Evolutionary conservation across 2,113 vertebrate genomes (phyloP).

Genomic region (Hiodon alosoides): DNA sequence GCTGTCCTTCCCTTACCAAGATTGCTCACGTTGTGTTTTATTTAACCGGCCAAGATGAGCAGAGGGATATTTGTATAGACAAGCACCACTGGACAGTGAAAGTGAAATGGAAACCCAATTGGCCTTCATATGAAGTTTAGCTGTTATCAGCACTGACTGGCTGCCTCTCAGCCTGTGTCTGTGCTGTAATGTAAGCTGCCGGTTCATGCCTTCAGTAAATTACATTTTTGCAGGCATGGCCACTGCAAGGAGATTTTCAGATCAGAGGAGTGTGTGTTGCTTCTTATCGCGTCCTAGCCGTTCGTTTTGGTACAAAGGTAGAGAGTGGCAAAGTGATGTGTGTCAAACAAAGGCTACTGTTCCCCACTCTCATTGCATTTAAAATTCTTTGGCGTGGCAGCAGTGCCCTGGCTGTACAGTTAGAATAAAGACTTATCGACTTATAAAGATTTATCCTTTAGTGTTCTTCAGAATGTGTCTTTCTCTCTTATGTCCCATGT

Average conservation of each 20-base stretch:
- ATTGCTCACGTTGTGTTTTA: constrained; percentile 10
- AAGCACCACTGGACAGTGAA: constrained; percentile 35
- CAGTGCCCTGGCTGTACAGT: constrained; percentile 28
- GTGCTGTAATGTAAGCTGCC: constrained; percentile 16
- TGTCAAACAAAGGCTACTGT: constrained; percentile 15
- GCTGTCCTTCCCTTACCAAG: neutral
- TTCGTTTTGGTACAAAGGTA: constrained; percentile 26
- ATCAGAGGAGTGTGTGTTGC: constrained; percentile 12
- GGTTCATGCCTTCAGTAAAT: constrained; percentile 28
- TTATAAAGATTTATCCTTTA: constrained; percentile 26
- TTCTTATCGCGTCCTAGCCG: constrained; percentile 29
- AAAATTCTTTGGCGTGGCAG: constrained; percentile 24
- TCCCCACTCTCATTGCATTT: constrained; percentile 1
- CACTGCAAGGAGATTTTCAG: constrained; percentile 24
- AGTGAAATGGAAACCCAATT: constrained; percentile 43
- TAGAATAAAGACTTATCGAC: constrained; percentile 26
- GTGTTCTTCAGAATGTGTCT: constrained; percentile 6
- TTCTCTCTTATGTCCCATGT: constrained; percentile 3
- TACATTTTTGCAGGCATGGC: constrained; percentile 32
- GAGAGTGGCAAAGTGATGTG: constrained; percentile 26
- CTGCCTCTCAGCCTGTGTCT: constrained; percentile 20
- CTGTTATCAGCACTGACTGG: constrained; percentile 33
- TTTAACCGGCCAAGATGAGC: constrained; percentile 16
- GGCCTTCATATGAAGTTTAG: constrained; percentile 29
- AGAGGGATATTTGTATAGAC: constrained; percentile 32